These are phyloP conservation scores for Stratiomys singularior DNA, from an alignment of 2,888 invertebrate genomes.

Conservation along the genomic window DNA sequence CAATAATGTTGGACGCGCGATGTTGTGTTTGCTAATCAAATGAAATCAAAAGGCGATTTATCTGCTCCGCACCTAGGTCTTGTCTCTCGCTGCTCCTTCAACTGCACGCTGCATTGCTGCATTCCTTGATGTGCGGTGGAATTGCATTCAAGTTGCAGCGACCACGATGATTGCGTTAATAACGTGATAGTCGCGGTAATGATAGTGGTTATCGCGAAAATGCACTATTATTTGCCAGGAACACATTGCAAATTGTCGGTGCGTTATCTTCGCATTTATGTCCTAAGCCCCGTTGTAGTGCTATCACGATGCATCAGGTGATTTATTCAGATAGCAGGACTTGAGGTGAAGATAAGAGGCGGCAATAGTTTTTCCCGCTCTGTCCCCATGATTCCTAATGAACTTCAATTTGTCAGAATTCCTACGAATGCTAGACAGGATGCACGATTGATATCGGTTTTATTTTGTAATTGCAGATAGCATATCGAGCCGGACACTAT, in stretches of 20 bases:
- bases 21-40: conserved; percentile 49
- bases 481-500: background rate
- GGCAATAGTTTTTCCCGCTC: no score
- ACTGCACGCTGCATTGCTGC: conserved; percentile 27
- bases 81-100: background rate
- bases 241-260: conserved; percentile 10
- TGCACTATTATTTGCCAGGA: conserved; percentile 35
- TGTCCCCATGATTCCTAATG: background rate
- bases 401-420: background rate
- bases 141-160: conserved; percentile 12
- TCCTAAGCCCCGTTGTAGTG: background rate
- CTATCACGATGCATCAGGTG: no score
- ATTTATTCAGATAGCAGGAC: background rate
- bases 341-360: background rate
- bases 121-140: conserved; percentile 1
- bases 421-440: no score
- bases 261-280: conserved; percentile 11
- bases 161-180: conserved; percentile 49
- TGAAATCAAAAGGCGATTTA: conserved; percentile 51
- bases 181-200: conserved; percentile 49
- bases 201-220: conserved; percentile 48
- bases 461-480: background rate
- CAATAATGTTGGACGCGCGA: conserved; percentile 42
- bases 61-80: conserved; percentile 36
- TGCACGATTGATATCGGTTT: background rate